phyloP scores from a whole-genome alignment of 2,888 invertebrate species.

The Pogonocherus hispidulus region DNA sequence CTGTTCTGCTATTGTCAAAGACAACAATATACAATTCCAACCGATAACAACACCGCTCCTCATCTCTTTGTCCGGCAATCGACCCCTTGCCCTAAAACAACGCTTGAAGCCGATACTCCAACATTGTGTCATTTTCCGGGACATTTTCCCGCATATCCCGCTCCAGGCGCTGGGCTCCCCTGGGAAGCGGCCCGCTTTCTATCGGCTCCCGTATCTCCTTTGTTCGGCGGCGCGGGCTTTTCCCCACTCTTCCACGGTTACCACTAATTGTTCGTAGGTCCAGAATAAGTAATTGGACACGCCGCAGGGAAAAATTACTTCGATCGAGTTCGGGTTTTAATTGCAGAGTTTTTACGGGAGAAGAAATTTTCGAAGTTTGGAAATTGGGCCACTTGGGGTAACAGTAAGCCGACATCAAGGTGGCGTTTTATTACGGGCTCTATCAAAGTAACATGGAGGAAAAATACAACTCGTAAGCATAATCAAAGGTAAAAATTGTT shows the following conservation, averaged over 20 bases:
- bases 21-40: neutral
- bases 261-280: slow-evolving; percentile 62
- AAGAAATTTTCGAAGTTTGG: too few species aligned
- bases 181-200: slow-evolving; percentile 56
- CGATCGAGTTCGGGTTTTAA: slow-evolving; percentile 18
- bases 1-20: too few species aligned
- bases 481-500: too few species aligned
- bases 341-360: slow-evolving; percentile 6
- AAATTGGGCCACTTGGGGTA: too few species aligned
- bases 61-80: slow-evolving; percentile 1
- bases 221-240: slow-evolving; percentile 48
- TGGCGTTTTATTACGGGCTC: too few species aligned
- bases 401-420: too few species aligned
- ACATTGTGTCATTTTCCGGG: slow-evolving; percentile 40
- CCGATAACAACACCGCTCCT: neutral
- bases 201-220: slow-evolving; percentile 64
- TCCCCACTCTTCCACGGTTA: slow-evolving; percentile 54
- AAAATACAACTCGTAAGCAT: too few species aligned
- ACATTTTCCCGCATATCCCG: slow-evolving; percentile 31
- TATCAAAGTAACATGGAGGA: too few species aligned
- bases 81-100: slow-evolving; percentile 25
- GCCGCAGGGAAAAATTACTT: slow-evolving; percentile 17
- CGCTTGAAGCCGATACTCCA: slow-evolving; percentile 22
- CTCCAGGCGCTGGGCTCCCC: slow-evolving; percentile 41
- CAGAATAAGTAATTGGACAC: slow-evolving; percentile 46